A percentile compares a stretch with the other conserved stretches of the same genome.
phyloP scores from a whole-genome alignment of 2,888 invertebrate genomes.

The Protophormia terraenovae region DNA sequence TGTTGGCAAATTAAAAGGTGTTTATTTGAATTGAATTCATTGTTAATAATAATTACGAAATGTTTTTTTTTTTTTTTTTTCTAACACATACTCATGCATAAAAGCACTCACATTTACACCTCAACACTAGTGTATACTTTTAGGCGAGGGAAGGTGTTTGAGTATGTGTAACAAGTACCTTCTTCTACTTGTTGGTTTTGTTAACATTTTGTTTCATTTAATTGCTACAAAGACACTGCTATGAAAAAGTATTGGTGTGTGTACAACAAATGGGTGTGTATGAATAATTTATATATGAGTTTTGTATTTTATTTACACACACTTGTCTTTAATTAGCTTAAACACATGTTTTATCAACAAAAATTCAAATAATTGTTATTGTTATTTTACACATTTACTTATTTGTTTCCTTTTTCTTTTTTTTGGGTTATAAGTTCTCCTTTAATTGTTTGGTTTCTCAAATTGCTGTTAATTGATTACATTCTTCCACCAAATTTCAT shows the following conservation, averaged over 20 bases:
- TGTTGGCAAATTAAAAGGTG: not conserved
- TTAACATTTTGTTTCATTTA: not conserved
- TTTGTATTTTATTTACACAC: not conserved
- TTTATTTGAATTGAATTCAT: not conserved
- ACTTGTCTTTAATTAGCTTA: slow-evolving; percentile 14
- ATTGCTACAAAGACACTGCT: not conserved
- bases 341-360: not conserved
- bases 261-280: not conserved
- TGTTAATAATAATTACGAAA: slow-evolving; percentile 2
- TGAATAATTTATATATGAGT: not conserved
- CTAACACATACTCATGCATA: not conserved
- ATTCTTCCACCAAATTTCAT: slow-evolving; percentile 63
- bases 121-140: not conserved
- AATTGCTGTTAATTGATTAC: slow-evolving; percentile 50
- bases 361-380: slow-evolving; percentile 4
- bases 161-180: not conserved
- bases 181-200: not conserved
- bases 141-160: not conserved
- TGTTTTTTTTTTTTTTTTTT: no score
- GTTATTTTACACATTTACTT: not conserved
- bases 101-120: not conserved
- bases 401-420: not conserved
- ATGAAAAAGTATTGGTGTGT: not conserved
- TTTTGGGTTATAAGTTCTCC: not conserved
- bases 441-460: not conserved